Percentiles rank a stretch among this genome's conserved stretches.
Evolutionary conservation across 2,113 vertebrate species (phyloP).

Genomic region (Austrofundulus limnaeus): DNA sequence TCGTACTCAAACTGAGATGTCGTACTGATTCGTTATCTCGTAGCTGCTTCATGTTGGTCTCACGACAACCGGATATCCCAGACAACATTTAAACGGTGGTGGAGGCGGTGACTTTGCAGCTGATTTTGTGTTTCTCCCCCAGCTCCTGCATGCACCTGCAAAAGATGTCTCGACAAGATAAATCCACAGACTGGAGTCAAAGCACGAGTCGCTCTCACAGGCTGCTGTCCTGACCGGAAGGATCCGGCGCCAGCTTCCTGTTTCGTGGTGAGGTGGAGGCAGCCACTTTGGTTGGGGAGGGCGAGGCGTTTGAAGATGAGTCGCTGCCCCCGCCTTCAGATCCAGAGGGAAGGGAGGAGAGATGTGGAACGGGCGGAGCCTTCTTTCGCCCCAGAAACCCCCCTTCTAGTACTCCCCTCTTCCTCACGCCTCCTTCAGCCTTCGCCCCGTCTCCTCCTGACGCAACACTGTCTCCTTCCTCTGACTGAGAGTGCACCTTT

Average conservation of each 20-base stretch:
- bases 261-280: constrained; percentile 88
- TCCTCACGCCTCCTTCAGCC: constrained; percentile 76
- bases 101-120: not conserved
- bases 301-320: constrained; percentile 85
- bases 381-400: constrained; percentile 88
- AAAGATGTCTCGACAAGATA: not conserved
- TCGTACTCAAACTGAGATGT: constrained; percentile 25
- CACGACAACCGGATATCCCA: not conserved
- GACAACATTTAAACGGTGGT: not conserved
- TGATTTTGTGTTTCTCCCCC: constrained; percentile 10
- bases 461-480: constrained; percentile 73
- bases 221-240: constrained; percentile 84
- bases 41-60: not conserved
- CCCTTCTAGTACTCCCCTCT: constrained; percentile 87
- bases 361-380: constrained; percentile 80
- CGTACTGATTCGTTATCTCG: not conserved
- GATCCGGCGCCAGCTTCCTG: constrained; percentile 80
- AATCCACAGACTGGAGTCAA: not conserved
- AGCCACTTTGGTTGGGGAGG: constrained; percentile 87
- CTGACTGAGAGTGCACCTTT: constrained; percentile 77
- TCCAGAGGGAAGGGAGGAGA: constrained; percentile 80
- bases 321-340: constrained; percentile 88
- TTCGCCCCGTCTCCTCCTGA: constrained; percentile 54
- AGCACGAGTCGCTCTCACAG: constrained; percentile 62
- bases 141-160: not conserved